Evolutionary conservation across 2,797 vertebrate genomes (phyloP), one percentile per base, ranked within the genome.

Genomic region (Coendou prehensilis): DNA sequence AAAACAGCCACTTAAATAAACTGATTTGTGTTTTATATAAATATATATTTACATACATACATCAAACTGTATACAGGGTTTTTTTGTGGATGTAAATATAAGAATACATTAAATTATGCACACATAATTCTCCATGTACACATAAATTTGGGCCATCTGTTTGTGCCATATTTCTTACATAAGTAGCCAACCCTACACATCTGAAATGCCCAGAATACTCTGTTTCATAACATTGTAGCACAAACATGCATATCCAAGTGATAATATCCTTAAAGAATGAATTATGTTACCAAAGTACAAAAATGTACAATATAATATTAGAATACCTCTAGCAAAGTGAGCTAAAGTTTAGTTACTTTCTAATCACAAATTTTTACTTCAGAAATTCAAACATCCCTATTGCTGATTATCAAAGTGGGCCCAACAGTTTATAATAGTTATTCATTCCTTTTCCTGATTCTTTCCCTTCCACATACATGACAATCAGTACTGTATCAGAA

Each of bases 271-370:
- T 20, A 64, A 82, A 80, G 22, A 81, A 88, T 52, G 41, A 87
- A 95, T 95, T 73, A 64, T n/a, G 28, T n/a, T 93, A 41, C 7
- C 63, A 47, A 67, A 76, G 23, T 37, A 81, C 82, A 63, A 23
- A 20, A 78, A 20, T 3, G 50, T 45, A 78, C 64, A 92, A 59
- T 47, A 59, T 8, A 84, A 3, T 69, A 10, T 63, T 84, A 45
- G 57, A 81, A 45, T 73, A 54, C 54, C 63, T 80, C 69, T 67
- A 82, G 41, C 30, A 89, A 89, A 92, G 61, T 89, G 11, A 88
- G 7, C 5, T 80, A 10, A 71, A 33, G 17, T 41, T 87, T 41
- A 20, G 26, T 4, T 59, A 4, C 80, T 28, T 33, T 30, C 56
- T 93, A 73, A 92, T 47, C 50, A 90, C 23, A 82, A 8, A 23